These are phyloP conservation scores for Lapara coniferarum DNA, from an alignment of 2,888 invertebrate genomes.

Conservation along the genomic window DNA sequence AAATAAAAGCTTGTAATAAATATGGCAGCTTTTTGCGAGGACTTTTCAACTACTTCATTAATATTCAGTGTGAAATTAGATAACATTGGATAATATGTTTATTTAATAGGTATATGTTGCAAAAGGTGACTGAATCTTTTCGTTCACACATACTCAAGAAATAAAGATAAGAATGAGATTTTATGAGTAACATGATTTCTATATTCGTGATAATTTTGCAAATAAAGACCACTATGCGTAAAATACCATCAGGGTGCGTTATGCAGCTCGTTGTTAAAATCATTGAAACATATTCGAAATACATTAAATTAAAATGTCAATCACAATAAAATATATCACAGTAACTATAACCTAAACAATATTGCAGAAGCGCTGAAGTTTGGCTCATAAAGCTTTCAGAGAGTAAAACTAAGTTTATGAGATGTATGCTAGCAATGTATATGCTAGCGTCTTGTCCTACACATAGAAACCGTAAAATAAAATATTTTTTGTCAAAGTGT, in stretches of 20 bases:
- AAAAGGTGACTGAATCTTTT: not conserved
- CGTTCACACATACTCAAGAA: not conserved
- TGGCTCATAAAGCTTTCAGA: not conserved
- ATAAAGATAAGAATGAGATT: not conserved
- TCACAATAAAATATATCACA: conserved; percentile 46
- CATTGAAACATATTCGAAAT: conserved; percentile 32
- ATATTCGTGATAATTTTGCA: not conserved
- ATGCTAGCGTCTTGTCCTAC: not conserved
- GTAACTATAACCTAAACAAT: conserved; percentile 40
- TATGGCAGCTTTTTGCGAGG: conserved; percentile 9
- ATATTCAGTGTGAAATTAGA: not conserved
- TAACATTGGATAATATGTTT: not conserved
- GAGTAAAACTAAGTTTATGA: not conserved
- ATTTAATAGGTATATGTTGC: not conserved
- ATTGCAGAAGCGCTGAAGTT: not conserved
- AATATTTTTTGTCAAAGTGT: not conserved
- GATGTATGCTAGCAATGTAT: not conserved
- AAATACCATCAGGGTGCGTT: not conserved
- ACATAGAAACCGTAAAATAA: too few relatives aligned
- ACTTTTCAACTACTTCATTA: not conserved
- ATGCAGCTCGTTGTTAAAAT: conserved; percentile 17
- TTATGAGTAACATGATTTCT: not conserved
- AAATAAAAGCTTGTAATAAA: not conserved
- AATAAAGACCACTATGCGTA: not conserved
- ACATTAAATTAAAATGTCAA: conserved; percentile 36